Evolutionary conservation across 2,797 vertebrate genomes (phyloP), one percentile per base, ranked within the genome.

Genomic region (Neosilurus mollespiculum): DNA sequence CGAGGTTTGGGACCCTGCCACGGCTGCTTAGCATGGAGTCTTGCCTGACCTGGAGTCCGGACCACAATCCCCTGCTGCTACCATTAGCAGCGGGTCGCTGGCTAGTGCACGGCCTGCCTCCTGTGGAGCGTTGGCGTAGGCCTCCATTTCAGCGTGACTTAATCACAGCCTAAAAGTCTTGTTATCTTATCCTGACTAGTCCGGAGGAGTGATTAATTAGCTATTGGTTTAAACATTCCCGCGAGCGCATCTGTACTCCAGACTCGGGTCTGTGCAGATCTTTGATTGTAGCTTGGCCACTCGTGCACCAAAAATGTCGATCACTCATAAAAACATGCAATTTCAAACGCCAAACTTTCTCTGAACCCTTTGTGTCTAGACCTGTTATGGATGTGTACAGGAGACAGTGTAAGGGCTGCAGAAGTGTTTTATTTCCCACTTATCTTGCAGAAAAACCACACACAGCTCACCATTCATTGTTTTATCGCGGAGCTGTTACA

Each of bases 131-230:
- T 78, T 87, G 87, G 81, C 81, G 82, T 51, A 71, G 37, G 56
- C 64, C 84, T 81, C 59, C 83, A 49, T 78, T 76, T 85, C 73
- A 49, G 62, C 71, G 81, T 71, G 81, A 80, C 88, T 87, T 88
- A 88, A 88, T 89, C 85, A 81, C 82, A 61, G 78, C 76, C 80
- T 84, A 87, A 87, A 85, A 67, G 78, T 62, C 80, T 81, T 71
- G 81, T 86, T 87, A 79, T 89, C 75, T 88, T 84, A 83, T 87
- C 76, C 64, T 54, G 37, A 86, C 82, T 54, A 80, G 83, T 84
- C 87, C 56, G 69, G 62, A 71, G 26, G 73, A 84, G 87, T 87
- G 79, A 91, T 86, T 81, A 80, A 88, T 88, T 83, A 81, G 83
- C 80, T 62, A 59, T 80, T 72, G 82, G 85, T 85, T 83, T 65